Evolutionary conservation across 2,888 invertebrate species (phyloP).

Genomic region (Branchipolynoe longqiensis): DNA sequence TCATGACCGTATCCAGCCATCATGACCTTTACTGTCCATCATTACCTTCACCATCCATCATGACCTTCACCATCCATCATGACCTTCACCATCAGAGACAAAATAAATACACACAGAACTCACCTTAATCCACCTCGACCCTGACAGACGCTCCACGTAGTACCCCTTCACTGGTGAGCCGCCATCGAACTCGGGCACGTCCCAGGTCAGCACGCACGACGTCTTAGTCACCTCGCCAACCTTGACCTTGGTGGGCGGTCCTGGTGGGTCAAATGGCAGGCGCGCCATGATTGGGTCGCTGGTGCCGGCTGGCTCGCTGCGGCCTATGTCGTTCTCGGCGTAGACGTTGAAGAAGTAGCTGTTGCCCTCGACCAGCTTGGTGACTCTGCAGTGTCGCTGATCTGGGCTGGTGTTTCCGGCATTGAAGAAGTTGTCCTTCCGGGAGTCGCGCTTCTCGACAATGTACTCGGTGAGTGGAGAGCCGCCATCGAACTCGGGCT

Average conservation of each 20-base stretch:
- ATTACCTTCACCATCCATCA: no score
- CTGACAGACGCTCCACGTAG: slow-evolving; percentile 77
- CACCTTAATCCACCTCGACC: slow-evolving; percentile 95
- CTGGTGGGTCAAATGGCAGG: slow-evolving; percentile 83
- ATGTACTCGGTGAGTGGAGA: slow-evolving; percentile 78
- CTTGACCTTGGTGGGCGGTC: slow-evolving; percentile 69
- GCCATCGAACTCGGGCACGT: slow-evolving; percentile 80
- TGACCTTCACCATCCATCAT: no score
- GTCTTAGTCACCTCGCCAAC: slow-evolving; percentile 77
- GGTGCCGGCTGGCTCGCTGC: slow-evolving; percentile 83
- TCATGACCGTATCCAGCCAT: no score
- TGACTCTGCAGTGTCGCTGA: slow-evolving; percentile 67
- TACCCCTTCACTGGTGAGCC: slow-evolving; percentile 80
- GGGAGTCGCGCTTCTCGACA: slow-evolving; percentile 76
- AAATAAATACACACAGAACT: no score
- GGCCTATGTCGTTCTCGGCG: slow-evolving; percentile 79
- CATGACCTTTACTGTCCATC: no score
- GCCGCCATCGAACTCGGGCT: slow-evolving; percentile 81
- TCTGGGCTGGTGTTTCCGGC: slow-evolving; percentile 52
- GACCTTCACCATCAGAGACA: no score
- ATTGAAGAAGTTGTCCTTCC: slow-evolving; percentile 62
- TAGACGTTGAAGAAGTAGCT: slow-evolving; percentile 80
- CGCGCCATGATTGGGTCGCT: slow-evolving; percentile 65
- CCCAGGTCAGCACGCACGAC: slow-evolving; percentile 78
- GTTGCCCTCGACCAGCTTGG: slow-evolving; percentile 74